Percentiles rank a stretch among this genome's conserved stretches.
Conservation (phyloP, 1,140 invertebrate genomes). For the Drusus annulatus region DNA sequence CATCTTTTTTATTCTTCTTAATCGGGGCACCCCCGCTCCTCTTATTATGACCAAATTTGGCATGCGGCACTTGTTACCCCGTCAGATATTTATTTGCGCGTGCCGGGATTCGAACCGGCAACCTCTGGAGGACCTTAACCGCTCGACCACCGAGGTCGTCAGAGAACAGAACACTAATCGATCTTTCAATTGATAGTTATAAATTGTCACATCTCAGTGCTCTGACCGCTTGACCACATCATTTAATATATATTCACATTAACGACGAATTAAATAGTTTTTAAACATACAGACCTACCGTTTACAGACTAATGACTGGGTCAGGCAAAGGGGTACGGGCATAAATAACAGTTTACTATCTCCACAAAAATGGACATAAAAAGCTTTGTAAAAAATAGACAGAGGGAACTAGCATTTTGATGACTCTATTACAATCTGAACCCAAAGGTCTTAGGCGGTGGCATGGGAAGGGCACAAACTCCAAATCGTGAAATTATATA, state of each 20-base stretch:
- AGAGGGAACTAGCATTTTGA: constrained; percentile 4
- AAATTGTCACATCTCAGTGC: too few relatives aligned
- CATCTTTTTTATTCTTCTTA: too few relatives aligned
- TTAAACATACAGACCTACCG: constrained; percentile 8
- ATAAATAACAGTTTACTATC: constrained; percentile 1
- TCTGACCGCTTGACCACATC: too few relatives aligned
- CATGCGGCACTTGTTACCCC: too few relatives aligned
- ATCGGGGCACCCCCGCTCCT: too few relatives aligned
- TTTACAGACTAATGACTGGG: neutral
- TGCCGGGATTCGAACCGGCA: too few relatives aligned
- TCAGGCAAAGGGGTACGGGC: neutral
- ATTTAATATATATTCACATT: neutral
- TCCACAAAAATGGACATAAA: neutral
- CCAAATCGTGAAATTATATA: neutral
- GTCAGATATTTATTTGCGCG: too few relatives aligned
- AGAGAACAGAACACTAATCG: too few relatives aligned
- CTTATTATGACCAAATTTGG: too few relatives aligned
- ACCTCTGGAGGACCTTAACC: too few relatives aligned
- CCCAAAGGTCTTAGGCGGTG: neutral
- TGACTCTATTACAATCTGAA: neutral
- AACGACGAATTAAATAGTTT: neutral
- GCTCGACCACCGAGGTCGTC: too few relatives aligned
- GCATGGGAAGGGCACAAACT: neutral
- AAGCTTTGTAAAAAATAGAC: neutral
- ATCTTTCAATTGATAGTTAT: too few relatives aligned